Percentiles rank a stretch among this genome's conserved stretches.
Conservation (phyloP, 1,140 invertebrate genomes). For the Aporrectodea caliginosa region DNA sequence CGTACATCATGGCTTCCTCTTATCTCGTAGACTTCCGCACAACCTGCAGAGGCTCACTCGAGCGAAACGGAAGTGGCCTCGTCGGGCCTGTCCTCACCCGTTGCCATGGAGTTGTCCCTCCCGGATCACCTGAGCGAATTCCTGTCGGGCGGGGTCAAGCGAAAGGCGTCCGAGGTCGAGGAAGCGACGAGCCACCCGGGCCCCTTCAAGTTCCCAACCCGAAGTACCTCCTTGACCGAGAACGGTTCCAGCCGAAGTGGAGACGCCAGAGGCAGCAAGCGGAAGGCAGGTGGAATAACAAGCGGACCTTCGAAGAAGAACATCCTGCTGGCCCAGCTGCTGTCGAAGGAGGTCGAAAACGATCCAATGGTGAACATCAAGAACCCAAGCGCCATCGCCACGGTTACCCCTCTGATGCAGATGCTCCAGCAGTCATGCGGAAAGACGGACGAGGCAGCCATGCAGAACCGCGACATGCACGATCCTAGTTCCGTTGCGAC, state of each 20-base stretch:
- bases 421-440: background rate
- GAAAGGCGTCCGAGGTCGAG: background rate
- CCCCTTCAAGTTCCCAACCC: too few relatives aligned
- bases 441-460: too few relatives aligned
- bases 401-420: background rate
- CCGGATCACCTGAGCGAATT: background rate
- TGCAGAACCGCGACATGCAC: too few relatives aligned
- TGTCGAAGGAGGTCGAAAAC: constrained; percentile 70
- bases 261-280: background rate
- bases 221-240: too few relatives aligned
- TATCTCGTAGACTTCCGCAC: background rate
- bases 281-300: background rate
- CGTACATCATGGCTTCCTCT: too few relatives aligned
- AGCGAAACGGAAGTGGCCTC: background rate
- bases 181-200: background rate
- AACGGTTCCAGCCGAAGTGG: background rate
- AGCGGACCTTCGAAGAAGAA: constrained; percentile 63
- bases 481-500: too few relatives aligned
- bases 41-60: background rate
- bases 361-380: constrained; percentile 31
- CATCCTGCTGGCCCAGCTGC: constrained; percentile 75
- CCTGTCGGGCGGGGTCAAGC: background rate
- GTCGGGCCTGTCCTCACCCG: background rate
- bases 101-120: background rate
- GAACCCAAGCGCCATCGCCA: background rate